These are phyloP conservation scores for Salarias fasciatus DNA, from an alignment of 2,797 vertebrate genomes.

Conservation along the genomic window DNA sequence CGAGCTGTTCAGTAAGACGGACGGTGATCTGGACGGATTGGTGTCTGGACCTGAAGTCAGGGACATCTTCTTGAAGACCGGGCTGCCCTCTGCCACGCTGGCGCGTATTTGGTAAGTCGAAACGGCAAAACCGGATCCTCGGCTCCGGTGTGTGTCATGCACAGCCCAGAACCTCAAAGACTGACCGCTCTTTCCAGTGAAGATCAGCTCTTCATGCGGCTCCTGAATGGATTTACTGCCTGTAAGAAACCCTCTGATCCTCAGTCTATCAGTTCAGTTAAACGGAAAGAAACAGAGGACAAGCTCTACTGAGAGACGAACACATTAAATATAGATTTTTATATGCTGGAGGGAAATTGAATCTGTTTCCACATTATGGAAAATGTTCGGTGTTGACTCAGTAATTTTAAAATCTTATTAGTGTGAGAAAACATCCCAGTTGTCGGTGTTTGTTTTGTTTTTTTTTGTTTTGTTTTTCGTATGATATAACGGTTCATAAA, in stretches of 20 bases:
- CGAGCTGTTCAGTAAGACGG: slow-evolving; percentile 94
- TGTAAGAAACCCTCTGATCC: not conserved
- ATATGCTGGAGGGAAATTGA: not conserved
- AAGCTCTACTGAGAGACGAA: too few species aligned
- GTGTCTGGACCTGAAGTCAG: slow-evolving; percentile 95
- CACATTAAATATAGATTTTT: not conserved
- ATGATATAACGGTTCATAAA: too few species aligned
- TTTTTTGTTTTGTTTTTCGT: too few species aligned
- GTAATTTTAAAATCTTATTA: not conserved
- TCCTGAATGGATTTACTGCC: not conserved
- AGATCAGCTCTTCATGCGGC: not conserved
- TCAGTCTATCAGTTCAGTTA: not conserved
- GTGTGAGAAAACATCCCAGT: not conserved
- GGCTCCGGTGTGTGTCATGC: not conserved
- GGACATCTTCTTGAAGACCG: slow-evolving; percentile 97
- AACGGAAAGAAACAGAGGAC: too few species aligned
- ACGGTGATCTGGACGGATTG: slow-evolving; percentile 94
- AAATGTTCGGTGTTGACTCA: not conserved
- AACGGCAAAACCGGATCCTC: not conserved
- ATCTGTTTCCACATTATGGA: not conserved
- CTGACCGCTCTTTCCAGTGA: not conserved
- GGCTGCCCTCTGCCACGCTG: slow-evolving; percentile 91
- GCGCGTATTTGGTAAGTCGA: slow-evolving; percentile 94
- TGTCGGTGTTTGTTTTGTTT: not conserved
- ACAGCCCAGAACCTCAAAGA: too few species aligned